A percentile compares a stretch with the other conserved stretches of the same genome.
phyloP scores from a whole-genome alignment of 2,888 invertebrate genomes.

The Drosophila nr. perissopoda region DNA sequence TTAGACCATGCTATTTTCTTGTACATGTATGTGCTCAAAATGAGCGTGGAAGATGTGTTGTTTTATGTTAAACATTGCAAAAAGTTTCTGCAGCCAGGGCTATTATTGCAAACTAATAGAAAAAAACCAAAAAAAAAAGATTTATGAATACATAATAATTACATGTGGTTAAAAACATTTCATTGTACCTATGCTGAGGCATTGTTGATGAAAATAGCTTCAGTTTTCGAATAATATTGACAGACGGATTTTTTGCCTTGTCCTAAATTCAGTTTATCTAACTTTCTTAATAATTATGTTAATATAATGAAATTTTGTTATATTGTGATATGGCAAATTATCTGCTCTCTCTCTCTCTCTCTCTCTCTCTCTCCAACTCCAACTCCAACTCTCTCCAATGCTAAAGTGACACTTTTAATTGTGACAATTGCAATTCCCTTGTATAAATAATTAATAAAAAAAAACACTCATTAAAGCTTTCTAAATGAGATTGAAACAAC shows the following conservation, averaged over 20 bases:
- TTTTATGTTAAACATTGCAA: background rate
- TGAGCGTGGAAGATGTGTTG: background rate
- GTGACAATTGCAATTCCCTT: background rate
- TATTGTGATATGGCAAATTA: background rate
- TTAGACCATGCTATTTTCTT: background rate
- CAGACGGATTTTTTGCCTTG: background rate
- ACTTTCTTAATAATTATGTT: background rate
- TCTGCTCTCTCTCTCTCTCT: background rate
- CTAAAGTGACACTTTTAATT: background rate
- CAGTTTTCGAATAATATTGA: background rate
- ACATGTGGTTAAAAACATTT: too few relatives aligned
- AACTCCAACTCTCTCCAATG: background rate
- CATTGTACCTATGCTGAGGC: background rate
- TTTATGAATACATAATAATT: background rate
- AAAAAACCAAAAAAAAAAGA: background rate
- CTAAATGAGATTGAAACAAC: slow-evolving; percentile 1
- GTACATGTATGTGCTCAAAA: background rate
- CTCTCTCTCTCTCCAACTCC: background rate
- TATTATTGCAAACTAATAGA: background rate
- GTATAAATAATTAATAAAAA: background rate
- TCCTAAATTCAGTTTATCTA: too few relatives aligned
- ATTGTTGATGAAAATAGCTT: background rate
- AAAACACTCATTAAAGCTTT: background rate
- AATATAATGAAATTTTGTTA: background rate
- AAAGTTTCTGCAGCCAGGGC: background rate